These are phyloP conservation scores for Pachyramphus minor DNA, from an alignment of 2,113 vertebrate species.

Conservation along the genomic window DNA sequence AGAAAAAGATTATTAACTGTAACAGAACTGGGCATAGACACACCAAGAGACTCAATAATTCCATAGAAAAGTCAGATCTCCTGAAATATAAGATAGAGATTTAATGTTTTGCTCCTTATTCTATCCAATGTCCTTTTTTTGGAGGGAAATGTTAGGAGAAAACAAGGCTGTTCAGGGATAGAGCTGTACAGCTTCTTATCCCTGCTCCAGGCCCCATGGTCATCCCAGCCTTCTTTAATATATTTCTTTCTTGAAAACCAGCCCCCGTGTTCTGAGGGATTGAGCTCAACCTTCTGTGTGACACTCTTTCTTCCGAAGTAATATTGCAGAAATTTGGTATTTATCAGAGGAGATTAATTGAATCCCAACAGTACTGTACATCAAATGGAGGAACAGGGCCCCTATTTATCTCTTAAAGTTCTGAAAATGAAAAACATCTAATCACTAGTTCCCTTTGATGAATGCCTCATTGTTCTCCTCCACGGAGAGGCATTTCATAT, in stretches of 20 bases:
- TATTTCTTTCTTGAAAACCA: background rate
- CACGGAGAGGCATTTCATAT: conserved; percentile 59
- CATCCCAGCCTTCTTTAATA: background rate
- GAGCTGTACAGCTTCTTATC: background rate
- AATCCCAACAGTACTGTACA: conserved; percentile 61
- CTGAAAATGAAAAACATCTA: conserved; percentile 71
- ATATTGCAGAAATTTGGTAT: conserved; percentile 23
- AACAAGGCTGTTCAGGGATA: background rate
- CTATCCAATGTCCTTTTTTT: background rate
- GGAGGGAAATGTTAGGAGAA: background rate
- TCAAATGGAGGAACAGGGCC: conserved; percentile 65
- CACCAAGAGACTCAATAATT: background rate
- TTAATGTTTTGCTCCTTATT: background rate
- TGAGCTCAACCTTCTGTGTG: background rate
- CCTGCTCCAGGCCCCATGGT: background rate
- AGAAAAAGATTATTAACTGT: background rate
- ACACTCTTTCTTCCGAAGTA: background rate
- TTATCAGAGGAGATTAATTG: conserved; percentile 67
- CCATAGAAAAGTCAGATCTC: background rate
- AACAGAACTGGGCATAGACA: background rate
- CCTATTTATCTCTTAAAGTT: conserved; percentile 68
- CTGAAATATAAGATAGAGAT: background rate
- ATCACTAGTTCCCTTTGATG: conserved; percentile 63
- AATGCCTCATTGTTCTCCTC: conserved; percentile 65
- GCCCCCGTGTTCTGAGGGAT: background rate